Conservation (phyloP, 2,888 invertebrate species). For the Spisula subtruncata region DNA sequence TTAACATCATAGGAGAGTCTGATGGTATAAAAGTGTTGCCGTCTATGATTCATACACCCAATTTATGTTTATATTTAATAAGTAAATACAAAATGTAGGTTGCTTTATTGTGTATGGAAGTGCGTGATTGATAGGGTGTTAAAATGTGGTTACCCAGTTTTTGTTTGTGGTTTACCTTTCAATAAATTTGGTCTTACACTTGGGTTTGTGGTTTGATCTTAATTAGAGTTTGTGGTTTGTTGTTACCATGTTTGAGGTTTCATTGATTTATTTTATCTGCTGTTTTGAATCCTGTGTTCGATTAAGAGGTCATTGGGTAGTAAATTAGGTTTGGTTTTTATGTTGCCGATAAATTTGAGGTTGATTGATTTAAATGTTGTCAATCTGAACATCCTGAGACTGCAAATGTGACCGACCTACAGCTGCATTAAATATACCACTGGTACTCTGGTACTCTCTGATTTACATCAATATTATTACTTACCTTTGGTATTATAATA, state of each 20-base stretch:
- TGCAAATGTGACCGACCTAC: too few relatives aligned
- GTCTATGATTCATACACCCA: background rate
- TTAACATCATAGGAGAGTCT: background rate
- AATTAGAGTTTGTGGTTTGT: background rate
- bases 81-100: too few relatives aligned
- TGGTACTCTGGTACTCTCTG: too few relatives aligned
- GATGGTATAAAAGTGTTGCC: background rate
- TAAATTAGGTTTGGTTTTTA: too few relatives aligned
- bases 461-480: too few relatives aligned
- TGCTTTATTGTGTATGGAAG: background rate
- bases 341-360: too few relatives aligned
- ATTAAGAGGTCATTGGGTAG: too few relatives aligned
- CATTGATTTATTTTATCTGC: background rate
- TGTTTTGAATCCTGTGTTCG: too few relatives aligned
- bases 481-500: too few relatives aligned
- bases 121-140: background rate
- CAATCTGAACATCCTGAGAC: too few relatives aligned
- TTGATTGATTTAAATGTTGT: too few relatives aligned
- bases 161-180: background rate
- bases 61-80: background rate
- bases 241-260: background rate
- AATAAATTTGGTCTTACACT: background rate
- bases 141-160: background rate
- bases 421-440: too few relatives aligned
- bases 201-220: background rate